Percentiles rank a stretch among this genome's conserved stretches.
These are phyloP conservation scores for Premnoplex brunnescens DNA, from an alignment of 2,797 vertebrate species.

Conservation along the genomic window DNA sequence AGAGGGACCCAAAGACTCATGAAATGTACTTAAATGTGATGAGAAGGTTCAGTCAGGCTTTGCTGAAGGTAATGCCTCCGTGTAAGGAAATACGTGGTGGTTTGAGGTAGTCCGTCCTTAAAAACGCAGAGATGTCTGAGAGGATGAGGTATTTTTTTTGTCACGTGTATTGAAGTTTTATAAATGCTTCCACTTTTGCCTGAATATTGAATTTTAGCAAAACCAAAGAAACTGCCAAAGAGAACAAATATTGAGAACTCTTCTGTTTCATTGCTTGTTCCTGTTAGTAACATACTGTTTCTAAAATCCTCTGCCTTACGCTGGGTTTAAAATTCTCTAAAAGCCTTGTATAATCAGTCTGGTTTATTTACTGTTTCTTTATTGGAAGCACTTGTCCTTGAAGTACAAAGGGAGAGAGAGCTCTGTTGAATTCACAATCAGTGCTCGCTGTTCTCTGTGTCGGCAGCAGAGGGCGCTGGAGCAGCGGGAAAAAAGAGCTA, in stretches of 20 bases:
- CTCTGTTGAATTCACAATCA: background rate
- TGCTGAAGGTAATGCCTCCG: conserved; percentile 86
- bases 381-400: background rate
- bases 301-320: background rate
- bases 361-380: background rate
- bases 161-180: background rate
- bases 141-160: background rate
- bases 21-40: conserved; percentile 99
- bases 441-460: background rate
- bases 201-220: background rate
- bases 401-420: background rate
- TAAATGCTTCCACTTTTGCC: background rate
- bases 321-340: background rate
- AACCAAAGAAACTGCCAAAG: background rate
- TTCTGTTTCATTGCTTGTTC: background rate
- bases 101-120: background rate
- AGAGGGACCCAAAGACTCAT: conserved; percentile 94
- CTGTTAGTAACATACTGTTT: background rate
- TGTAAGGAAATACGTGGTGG: fast-evolving
- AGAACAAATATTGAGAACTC: background rate
- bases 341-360: background rate
- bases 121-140: background rate
- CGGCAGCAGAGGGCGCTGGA: conserved; percentile 50
- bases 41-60: conserved; percentile 95
- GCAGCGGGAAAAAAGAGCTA: background rate